phyloP scores from a whole-genome alignment of 2,888 invertebrate species.

The Scelioninae gen. 2 region DNA sequence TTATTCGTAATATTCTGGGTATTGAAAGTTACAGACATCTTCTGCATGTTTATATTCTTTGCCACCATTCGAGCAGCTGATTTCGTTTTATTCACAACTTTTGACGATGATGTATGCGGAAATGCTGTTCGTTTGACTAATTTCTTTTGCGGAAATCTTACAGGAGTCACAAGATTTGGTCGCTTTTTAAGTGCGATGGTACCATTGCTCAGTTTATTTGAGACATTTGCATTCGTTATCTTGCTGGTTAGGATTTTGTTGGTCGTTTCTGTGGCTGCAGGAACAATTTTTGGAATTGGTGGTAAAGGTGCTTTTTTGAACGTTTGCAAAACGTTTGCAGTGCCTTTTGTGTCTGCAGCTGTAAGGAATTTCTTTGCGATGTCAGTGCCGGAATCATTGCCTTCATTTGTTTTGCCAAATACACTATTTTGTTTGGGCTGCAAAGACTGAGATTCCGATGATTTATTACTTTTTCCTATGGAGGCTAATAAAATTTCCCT shows the following conservation, averaged over 20 bases:
- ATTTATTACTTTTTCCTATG: slow-evolving; percentile 66
- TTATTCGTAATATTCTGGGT: slow-evolving; percentile 59
- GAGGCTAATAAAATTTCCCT: slow-evolving; percentile 71
- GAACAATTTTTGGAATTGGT: not conserved
- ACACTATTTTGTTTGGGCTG: slow-evolving; percentile 12
- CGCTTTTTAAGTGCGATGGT: slow-evolving; percentile 6
- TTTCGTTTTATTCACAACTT: slow-evolving; percentile 70
- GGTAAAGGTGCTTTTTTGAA: not conserved
- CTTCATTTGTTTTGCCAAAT: too few species aligned
- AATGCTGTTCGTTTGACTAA: slow-evolving; percentile 63
- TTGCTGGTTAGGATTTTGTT: not conserved
- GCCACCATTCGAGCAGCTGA: slow-evolving; percentile 67
- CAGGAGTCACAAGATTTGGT: not conserved
- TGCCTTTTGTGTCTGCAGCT: not conserved
- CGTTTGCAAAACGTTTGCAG: not conserved
- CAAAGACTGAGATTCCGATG: slow-evolving; percentile 1
- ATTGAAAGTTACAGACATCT: slow-evolving; percentile 56
- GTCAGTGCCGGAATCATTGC: not conserved
- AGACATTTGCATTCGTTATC: not conserved
- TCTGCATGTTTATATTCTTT: slow-evolving; percentile 66
- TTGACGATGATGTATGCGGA: slow-evolving; percentile 64
- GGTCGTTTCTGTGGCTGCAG: not conserved
- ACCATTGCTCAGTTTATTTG: not conserved
- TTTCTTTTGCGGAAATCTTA: slow-evolving; percentile 58
- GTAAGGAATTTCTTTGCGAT: not conserved